Percentiles rank a stretch among this genome's conserved stretches.
phyloP scores from a whole-genome alignment of 35 echinoderm and acorn worm genomes.

The Stichopus chloronotus region DNA sequence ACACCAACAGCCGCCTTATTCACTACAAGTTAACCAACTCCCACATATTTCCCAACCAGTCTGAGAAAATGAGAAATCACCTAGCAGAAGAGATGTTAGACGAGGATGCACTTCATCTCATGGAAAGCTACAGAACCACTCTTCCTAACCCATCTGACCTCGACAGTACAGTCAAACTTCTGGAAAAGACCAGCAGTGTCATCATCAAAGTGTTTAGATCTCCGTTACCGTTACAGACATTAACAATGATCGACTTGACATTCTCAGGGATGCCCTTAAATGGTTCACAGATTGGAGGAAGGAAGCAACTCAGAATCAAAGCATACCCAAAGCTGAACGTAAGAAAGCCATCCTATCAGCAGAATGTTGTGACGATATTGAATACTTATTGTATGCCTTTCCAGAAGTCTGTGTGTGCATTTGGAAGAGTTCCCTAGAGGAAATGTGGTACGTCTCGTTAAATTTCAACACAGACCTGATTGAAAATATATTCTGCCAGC shows the following conservation, averaged over 20 bases:
- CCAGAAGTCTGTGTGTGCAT: slow-evolving; percentile 11
- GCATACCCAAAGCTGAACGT: background rate
- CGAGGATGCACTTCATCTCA: background rate
- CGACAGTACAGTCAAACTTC: background rate
- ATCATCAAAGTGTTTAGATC: slow-evolving; percentile 12
- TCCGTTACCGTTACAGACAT: background rate
- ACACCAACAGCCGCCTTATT: slow-evolving; percentile 22
- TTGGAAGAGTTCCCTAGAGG: slow-evolving; percentile 1
- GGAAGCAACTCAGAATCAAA: background rate
- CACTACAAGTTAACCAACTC: slow-evolving; percentile 26
- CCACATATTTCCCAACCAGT: slow-evolving; percentile 19
- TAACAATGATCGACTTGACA: background rate
- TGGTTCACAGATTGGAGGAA: slow-evolving; percentile 18
- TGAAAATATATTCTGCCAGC: slow-evolving; percentile 53
- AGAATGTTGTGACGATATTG: slow-evolving; percentile 25
- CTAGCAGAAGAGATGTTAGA: slow-evolving; percentile 36
- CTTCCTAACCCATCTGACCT: background rate
- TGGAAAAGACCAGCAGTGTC: background rate
- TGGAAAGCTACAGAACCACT: background rate
- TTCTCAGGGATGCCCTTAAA: background rate
- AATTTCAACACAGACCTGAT: background rate
- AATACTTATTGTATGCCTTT: slow-evolving; percentile 6
- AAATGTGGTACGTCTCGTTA: slow-evolving; percentile 14
- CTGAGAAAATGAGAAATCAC: slow-evolving; percentile 50
- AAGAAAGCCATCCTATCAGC: background rate